A percentile compares a stretch with the other conserved stretches of the same genome.
Evolutionary conservation across 2,888 invertebrate species (phyloP).

Genomic region (Resseliella maxima): DNA sequence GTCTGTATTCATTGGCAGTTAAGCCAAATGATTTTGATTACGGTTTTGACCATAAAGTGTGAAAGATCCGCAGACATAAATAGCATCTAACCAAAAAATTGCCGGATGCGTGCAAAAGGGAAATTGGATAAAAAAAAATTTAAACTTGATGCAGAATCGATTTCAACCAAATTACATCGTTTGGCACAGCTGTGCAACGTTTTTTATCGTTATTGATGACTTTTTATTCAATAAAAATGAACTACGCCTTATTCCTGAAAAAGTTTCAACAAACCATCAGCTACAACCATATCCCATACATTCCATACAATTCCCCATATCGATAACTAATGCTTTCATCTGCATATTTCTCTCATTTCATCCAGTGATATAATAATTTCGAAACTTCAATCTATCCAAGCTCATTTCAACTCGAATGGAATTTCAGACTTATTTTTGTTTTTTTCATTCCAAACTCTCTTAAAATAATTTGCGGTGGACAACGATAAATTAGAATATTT

Average conservation of each 20-base stretch:
- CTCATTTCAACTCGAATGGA: constrained; percentile 15
- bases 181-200: constrained; percentile 18
- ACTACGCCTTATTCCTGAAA: neutral
- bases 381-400: neutral
- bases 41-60: constrained; percentile 37
- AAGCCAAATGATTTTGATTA: constrained; percentile 46
- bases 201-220: constrained; percentile 2
- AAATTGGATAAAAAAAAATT: neutral
- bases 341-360: neutral
- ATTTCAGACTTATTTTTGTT: neutral
- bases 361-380: constrained; percentile 10
- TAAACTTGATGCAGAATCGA: neutral
- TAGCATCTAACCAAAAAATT: neutral
- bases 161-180: constrained; percentile 40
- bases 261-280: neutral
- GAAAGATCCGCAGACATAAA: neutral
- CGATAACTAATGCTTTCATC: neutral
- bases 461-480: constrained; percentile 40
- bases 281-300: neutral
- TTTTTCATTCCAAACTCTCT: neutral
- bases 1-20: constrained; percentile 31
- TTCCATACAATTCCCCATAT: neutral
- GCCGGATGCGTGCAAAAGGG: constrained; percentile 19
- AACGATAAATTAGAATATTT: constrained; percentile 14
- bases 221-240: constrained; percentile 35